phyloP scores from a whole-genome alignment of 2,113 vertebrate species.

The Grammomys surdaster region DNA sequence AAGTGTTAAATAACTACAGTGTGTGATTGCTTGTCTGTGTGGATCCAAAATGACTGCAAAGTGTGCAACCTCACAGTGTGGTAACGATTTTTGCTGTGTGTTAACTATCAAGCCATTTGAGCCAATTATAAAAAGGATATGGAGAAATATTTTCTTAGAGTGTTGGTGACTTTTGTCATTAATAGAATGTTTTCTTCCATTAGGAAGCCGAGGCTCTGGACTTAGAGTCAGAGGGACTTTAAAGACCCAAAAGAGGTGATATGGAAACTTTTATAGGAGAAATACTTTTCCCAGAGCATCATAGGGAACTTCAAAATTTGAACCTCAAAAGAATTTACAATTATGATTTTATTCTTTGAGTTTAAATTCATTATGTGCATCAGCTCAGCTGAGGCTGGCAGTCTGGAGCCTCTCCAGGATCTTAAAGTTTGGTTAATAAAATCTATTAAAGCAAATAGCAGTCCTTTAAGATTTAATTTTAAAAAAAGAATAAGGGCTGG shows the following conservation, averaged over 20 bases:
- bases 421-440: conserved; percentile 41
- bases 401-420: not conserved
- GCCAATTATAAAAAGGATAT: not conserved
- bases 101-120: not conserved
- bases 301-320: not conserved
- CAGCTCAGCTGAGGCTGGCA: conserved; percentile 11
- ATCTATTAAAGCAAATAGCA: not conserved
- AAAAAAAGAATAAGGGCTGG: not conserved
- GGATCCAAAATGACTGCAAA: not conserved
- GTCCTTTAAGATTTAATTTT: conserved; percentile 19
- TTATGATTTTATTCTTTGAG: not conserved
- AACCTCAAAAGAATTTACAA: conserved; percentile 8
- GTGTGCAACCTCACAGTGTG: not conserved
- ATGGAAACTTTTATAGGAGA: not conserved
- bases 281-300: not conserved
- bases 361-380: conserved; percentile 28
- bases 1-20: not conserved
- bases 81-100: not conserved
- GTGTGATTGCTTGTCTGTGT: not conserved
- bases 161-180: not conserved
- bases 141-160: not conserved
- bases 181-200: not conserved
- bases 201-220: not conserved
- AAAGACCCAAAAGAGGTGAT: not conserved
- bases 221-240: not conserved